phyloP scores from a whole-genome alignment of 35 echinoderm and acorn worm species.

The Diadema setosum region DNA sequence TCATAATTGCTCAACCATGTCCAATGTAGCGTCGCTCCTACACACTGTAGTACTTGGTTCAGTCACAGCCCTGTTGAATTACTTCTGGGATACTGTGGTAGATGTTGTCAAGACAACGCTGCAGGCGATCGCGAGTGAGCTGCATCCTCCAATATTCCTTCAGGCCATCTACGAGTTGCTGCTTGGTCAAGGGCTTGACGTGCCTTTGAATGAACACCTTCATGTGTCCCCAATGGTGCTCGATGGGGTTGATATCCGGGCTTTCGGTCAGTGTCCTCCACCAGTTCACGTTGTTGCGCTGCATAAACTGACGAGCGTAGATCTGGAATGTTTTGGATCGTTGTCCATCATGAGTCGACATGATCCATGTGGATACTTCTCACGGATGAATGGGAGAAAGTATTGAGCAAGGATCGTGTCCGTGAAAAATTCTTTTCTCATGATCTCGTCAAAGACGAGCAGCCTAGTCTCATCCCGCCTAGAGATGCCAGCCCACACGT shows the following conservation, averaged over 20 bases:
- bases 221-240: conserved; percentile 22
- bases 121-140: neutral
- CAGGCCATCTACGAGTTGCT: neutral
- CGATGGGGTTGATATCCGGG: conserved; percentile 43
- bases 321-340: conserved; percentile 47
- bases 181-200: neutral
- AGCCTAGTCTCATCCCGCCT: neutral
- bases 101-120: neutral
- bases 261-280: neutral
- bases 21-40: too few species aligned
- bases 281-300: neutral
- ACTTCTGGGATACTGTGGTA: neutral
- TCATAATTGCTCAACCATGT: too few species aligned
- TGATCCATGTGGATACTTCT: conserved; percentile 2
- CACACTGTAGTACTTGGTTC: neutral
- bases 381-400: neutral
- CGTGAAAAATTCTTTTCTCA: conserved; percentile 30
- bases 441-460: conserved; percentile 26
- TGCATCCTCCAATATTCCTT: neutral
- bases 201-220: conserved; percentile 11
- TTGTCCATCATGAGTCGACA: conserved; percentile 50
- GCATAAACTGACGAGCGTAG: neutral
- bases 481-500: conserved; percentile 46
- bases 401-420: neutral
- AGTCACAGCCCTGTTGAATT: too few species aligned